These are phyloP conservation scores for Drosophila melanogaster DNA, from an alignment of 1,140 invertebrate genomes.

Conservation along the genomic window DNA sequence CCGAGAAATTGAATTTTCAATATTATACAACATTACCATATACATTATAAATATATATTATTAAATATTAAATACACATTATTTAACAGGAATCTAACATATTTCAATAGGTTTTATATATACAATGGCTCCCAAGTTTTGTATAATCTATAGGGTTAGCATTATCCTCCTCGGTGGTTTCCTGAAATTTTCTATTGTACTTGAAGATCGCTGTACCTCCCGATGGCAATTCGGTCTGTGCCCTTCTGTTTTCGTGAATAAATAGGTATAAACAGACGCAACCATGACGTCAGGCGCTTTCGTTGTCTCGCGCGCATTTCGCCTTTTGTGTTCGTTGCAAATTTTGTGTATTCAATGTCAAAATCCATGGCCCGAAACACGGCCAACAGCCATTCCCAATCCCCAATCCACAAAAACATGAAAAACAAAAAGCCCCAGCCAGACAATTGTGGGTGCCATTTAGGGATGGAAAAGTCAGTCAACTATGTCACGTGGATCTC, in stretches of 20 bases:
- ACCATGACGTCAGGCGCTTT: constrained; percentile 38
- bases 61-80: too few relatives aligned
- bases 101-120: too few relatives aligned
- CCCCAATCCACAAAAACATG: constrained; percentile 2
- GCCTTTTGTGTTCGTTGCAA: constrained; percentile 49
- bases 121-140: too few relatives aligned
- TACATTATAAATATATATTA: too few relatives aligned
- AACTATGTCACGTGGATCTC: neutral
- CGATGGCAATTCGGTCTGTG: constrained; percentile 22
- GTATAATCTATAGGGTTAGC: too few relatives aligned
- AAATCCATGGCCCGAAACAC: constrained; percentile 38
- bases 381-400: constrained; percentile 24
- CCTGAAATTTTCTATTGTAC: neutral
- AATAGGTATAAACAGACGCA: constrained; percentile 51
- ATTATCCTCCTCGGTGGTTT: too few relatives aligned
- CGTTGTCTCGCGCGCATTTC: constrained; percentile 43
- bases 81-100: too few relatives aligned
- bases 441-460: constrained; percentile 22
- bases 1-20: neutral
- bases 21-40: neutral
- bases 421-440: constrained; percentile 5
- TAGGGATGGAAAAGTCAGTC: constrained; percentile 19
- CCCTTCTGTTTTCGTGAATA: constrained; percentile 29
- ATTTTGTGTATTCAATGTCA: constrained; percentile 75
- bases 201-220: constrained; percentile 19